Conservation (phyloP, 1,140 invertebrate genomes). For the Metopolophium dirhodum region DNA sequence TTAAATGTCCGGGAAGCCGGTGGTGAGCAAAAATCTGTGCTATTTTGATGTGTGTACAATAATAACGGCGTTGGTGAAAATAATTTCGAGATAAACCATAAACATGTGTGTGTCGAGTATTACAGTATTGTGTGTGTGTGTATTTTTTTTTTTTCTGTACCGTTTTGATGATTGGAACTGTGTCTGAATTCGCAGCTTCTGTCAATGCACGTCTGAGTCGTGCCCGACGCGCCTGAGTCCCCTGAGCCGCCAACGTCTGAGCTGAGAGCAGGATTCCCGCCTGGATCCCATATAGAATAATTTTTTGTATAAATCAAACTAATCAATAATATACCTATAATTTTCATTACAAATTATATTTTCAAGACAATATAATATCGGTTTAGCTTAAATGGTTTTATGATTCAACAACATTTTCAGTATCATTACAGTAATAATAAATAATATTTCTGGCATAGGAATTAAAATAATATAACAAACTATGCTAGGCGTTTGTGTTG, state of each 20-base stretch:
- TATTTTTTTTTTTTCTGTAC: constrained; percentile 66
- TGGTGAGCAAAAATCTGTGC: constrained; percentile 31
- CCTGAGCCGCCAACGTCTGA: constrained; percentile 74
- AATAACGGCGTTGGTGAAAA: constrained; percentile 9
- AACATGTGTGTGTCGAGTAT: background rate
- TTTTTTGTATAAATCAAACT: constrained; percentile 45
- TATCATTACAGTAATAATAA: constrained; percentile 7
- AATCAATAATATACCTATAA: constrained; percentile 13
- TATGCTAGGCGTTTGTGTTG: background rate
- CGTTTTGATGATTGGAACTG: constrained; percentile 86
- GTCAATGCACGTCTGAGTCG: constrained; percentile 84
- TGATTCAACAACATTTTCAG: background rate
- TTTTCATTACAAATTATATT: background rate
- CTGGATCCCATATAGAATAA: constrained; percentile 66
- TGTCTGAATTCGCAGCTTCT: constrained; percentile 81
- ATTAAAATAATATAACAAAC: background rate
- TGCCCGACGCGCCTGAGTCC: constrained; percentile 74
- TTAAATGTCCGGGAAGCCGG: background rate
- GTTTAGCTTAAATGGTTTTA: background rate
- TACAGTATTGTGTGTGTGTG: background rate
- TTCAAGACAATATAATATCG: background rate
- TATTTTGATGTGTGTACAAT: constrained; percentile 9
- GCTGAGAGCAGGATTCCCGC: constrained; percentile 82
- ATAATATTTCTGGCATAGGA: background rate
- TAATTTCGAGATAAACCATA: background rate